These are phyloP conservation scores for Cephalotes varians DNA, from an alignment of 2,888 invertebrate species.

Conservation along the genomic window DNA sequence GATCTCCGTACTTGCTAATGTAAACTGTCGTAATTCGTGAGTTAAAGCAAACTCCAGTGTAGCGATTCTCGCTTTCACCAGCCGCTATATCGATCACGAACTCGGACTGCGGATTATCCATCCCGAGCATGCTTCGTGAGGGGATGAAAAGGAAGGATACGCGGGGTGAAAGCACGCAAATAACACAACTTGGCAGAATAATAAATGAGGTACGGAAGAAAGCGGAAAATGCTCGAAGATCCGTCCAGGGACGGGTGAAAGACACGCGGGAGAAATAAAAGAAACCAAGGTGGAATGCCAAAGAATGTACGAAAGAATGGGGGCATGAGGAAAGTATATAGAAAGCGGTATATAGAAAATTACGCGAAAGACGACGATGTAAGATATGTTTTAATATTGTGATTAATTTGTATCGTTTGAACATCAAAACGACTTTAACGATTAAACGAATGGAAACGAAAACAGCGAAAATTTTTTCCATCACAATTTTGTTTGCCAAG, in stretches of 20 bases:
- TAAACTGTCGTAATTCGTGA: conserved; percentile 28
- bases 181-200: conserved; percentile 81
- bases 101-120: conserved; percentile 63
- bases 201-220: conserved; percentile 79
- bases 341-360: background rate
- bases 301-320: conserved; percentile 14
- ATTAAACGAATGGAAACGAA: background rate
- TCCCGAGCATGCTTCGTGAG: conserved; percentile 22
- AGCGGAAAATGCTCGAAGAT: conserved; percentile 73
- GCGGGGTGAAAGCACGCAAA: conserved; percentile 75
- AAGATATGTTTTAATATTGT: conserved; percentile 4
- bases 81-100: conserved; percentile 67
- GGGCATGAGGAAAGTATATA: background rate
- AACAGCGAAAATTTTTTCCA: background rate
- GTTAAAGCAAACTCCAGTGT: conserved; percentile 11
- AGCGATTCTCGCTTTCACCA: conserved; percentile 37
- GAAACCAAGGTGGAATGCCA: background rate
- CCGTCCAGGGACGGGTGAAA: conserved; percentile 27
- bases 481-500: background rate
- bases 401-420: conserved; percentile 8
- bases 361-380: background rate
- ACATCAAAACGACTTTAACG: background rate
- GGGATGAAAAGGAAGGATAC: conserved; percentile 25
- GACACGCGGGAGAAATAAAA: conserved; percentile 30
- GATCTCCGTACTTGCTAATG: conserved; percentile 3